Base-by-base conservation (phyloP, 2,113 vertebrate genomes). In the Barnardius zonarius region DNA sequence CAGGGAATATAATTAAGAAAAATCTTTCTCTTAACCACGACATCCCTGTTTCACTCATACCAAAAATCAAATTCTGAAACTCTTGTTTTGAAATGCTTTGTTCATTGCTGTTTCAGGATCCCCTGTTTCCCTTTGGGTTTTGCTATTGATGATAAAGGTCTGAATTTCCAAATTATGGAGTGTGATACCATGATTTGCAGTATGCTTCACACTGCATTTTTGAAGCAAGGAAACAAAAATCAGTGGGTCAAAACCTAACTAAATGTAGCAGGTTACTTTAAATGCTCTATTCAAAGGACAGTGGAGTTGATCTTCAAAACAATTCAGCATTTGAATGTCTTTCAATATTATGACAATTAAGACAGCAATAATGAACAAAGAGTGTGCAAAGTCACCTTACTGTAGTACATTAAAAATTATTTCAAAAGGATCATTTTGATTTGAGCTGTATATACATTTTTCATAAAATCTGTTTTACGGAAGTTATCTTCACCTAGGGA, bases 271-370 rank as follows among this genome's bases (percentile, higher is more conserved):
- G n/a, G 30, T 78, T 93, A 72, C 83, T 73, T 92, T 79, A 91
- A 88, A 94, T 72, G 18, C 30, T 74, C 61, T 94, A 30, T 46
- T 87, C 54, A 62, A 83, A 94, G 23, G 23, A 33, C 93, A 95
- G 20, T 28, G 23, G 66, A 95, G 88, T 43, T 55, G 63, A 69
- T 78, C 82, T 83, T 85, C 44, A 83, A 92, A 95, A 80, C 85
- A n/a, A 80, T 92, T 91, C 63, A 68, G 13, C 46, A 57, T 83
- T 77, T 83, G 37, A 77, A 86, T 74, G 37, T 54, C 74, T 92
- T 93, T 95, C 81, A 87, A 67, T 88, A 80, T 90, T 67, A 78
- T 59, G 49, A 94, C 92, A 74, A 93, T 90, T 77, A 90, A 90
- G 55, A 43, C 4, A 78, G 30, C 35, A 86, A 72, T 46, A 90